A percentile compares a stretch with the other conserved stretches of the same genome.
Conservation (phyloP, 2,797 vertebrate species). For the Amniataba percoides region DNA sequence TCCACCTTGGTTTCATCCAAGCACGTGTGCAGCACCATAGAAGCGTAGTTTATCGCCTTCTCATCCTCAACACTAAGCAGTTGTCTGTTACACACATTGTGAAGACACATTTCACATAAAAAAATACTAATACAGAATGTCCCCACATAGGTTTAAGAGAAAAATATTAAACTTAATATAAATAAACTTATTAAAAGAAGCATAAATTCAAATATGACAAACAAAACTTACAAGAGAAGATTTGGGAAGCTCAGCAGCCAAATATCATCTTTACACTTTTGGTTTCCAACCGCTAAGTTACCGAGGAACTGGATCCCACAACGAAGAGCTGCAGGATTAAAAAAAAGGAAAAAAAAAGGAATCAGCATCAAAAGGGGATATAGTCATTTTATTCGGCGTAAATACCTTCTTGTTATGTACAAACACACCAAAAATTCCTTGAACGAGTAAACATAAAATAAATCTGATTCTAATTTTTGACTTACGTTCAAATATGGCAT, state of each 20-base stretch:
- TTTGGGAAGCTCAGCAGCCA: conserved; percentile 84
- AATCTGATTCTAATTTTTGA: conserved; percentile 14
- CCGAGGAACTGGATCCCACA: conserved; percentile 89
- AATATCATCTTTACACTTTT: conserved; percentile 85
- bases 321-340: conserved; percentile 77
- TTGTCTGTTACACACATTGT: conserved; percentile 79
- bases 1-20: conserved; percentile 86
- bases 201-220: neutral
- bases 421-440: too few species aligned
- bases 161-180: neutral
- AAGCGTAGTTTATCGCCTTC: conserved; percentile 89
- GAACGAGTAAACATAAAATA: too few species aligned
- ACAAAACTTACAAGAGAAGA: conserved; percentile 83
- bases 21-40: conserved; percentile 94
- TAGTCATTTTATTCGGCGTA: neutral
- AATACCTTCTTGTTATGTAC: too few species aligned
- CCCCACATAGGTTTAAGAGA: neutral
- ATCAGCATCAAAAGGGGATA: neutral
- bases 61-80: conserved; percentile 88
- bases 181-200: neutral
- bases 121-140: neutral
- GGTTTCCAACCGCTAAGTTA: conserved; percentile 87
- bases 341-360: neutral
- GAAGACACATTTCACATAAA: neutral
- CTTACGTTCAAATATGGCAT: conserved; percentile 74